A percentile compares a stretch with the other conserved stretches of the same genome.
Conservation (phyloP, 2,797 vertebrate genomes). For the Enteromius paludinosus region DNA sequence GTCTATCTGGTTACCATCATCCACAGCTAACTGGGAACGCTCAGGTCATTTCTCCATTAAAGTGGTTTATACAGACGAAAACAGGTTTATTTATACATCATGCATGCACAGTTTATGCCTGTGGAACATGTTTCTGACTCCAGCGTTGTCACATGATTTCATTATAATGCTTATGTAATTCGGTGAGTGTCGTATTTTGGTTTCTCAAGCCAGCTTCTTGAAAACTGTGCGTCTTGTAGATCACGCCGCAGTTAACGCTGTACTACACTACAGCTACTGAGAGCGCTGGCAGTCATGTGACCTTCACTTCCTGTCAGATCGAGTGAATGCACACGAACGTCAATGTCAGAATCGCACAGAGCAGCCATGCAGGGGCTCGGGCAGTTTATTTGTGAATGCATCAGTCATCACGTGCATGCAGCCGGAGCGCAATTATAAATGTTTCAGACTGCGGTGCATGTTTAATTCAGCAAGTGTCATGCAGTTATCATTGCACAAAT, state of each 20-base stretch:
- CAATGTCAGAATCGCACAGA: not conserved
- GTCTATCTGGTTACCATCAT: too few species aligned
- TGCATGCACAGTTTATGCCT: not conserved
- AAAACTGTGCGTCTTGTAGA: not conserved
- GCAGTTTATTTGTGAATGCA: not conserved
- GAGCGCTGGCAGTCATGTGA: not conserved
- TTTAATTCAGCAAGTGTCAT: not conserved
- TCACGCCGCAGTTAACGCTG: not conserved
- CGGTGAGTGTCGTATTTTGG: not conserved
- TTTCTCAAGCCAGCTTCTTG: not conserved
- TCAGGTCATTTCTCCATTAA: too few species aligned
- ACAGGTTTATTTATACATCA: not conserved
- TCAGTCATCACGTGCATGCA: not conserved
- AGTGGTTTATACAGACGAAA: too few species aligned
- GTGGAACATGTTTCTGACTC: not conserved
- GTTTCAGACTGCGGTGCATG: not conserved
- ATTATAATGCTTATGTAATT: not conserved
- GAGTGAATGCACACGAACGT: not conserved
- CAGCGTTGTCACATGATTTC: not conserved
- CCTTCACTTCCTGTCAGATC: not conserved
- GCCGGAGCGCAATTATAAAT: not conserved
- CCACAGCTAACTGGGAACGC: too few species aligned
- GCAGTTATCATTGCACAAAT: not conserved
- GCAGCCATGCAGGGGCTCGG: not conserved
- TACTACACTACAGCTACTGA: not conserved